Evolutionary conservation across 2,888 invertebrate genomes (phyloP).

Genomic region (Eristalis pertinax): DNA sequence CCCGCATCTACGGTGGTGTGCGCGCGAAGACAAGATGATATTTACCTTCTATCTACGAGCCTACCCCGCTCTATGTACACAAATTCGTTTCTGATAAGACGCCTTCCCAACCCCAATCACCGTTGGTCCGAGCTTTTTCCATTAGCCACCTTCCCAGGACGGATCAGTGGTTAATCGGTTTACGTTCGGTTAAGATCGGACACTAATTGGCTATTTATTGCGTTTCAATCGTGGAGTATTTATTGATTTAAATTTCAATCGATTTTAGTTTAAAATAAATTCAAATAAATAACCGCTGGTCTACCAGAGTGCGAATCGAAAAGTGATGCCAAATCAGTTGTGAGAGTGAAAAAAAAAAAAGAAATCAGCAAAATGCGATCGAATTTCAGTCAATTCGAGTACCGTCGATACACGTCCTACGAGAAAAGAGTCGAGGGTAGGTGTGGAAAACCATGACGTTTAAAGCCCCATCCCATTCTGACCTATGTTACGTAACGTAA

Average conservation of each 20-base stretch:
- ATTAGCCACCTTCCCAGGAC: constrained; percentile 36
- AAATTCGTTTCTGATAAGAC: constrained; percentile 42
- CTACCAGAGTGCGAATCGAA: background rate
- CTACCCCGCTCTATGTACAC: background rate
- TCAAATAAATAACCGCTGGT: background rate
- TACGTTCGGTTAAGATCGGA: constrained; percentile 76
- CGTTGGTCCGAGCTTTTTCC: constrained; percentile 48
- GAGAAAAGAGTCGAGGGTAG: constrained; percentile 78
- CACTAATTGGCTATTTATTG: constrained; percentile 1
- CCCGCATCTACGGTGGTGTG: constrained; percentile 3
- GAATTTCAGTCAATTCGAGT: constrained; percentile 78
- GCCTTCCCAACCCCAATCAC: background rate
- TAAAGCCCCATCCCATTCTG: background rate
- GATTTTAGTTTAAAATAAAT: background rate
- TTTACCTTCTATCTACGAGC: constrained; percentile 26
- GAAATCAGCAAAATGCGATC: constrained; percentile 74
- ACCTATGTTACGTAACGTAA: constrained; percentile 52
- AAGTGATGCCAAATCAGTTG: constrained; percentile 53
- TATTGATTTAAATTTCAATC: background rate
- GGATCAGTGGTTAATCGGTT: constrained; percentile 77
- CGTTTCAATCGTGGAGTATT: background rate
- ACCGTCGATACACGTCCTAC: constrained; percentile 78
- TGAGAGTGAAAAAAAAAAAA: constrained; percentile 1
- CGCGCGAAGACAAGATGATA: constrained; percentile 23
- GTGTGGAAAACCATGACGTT: constrained; percentile 9